Percentiles rank a stretch among this genome's conserved stretches.
Evolutionary conservation across 2,888 invertebrate genomes (phyloP).

Genomic region (Sarcophaga carnaria): DNA sequence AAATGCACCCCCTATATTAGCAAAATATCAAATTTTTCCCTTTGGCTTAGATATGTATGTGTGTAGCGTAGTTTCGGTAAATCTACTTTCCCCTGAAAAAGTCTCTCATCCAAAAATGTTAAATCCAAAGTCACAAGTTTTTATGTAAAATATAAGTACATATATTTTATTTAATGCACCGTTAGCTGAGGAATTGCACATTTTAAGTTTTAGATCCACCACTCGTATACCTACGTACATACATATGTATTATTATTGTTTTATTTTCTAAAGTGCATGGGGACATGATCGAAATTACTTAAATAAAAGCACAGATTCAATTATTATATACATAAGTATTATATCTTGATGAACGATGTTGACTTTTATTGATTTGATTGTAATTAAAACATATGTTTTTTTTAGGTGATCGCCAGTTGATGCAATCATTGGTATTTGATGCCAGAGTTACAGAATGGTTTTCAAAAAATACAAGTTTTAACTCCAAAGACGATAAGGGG

Average conservation of each 20-base stretch:
- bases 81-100: too few relatives aligned
- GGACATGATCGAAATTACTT: conserved; percentile 22
- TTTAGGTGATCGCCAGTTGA: conserved; percentile 91
- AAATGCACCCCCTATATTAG: too few relatives aligned
- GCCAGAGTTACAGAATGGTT: conserved; percentile 94
- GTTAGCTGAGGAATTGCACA: conserved; percentile 83
- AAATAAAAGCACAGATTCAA: conserved; percentile 33
- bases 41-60: too few relatives aligned
- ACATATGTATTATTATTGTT: neutral
- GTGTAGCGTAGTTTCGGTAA: too few relatives aligned
- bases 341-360: neutral
- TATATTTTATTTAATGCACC: conserved; percentile 50
- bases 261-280: conserved; percentile 39
- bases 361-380: neutral
- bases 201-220: conserved; percentile 29
- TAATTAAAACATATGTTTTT: conserved; percentile 28
- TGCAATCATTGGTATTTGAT: conserved; percentile 93
- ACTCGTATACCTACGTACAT: too few relatives aligned
- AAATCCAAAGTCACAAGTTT: neutral
- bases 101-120: too few relatives aligned
- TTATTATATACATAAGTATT: neutral
- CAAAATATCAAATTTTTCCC: too few relatives aligned
- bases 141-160: neutral
- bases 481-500: conserved; percentile 88
- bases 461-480: conserved; percentile 88